These are phyloP conservation scores for Onychorhynchus coronatus DNA, from an alignment of 2,113 vertebrate species.

Conservation along the genomic window DNA sequence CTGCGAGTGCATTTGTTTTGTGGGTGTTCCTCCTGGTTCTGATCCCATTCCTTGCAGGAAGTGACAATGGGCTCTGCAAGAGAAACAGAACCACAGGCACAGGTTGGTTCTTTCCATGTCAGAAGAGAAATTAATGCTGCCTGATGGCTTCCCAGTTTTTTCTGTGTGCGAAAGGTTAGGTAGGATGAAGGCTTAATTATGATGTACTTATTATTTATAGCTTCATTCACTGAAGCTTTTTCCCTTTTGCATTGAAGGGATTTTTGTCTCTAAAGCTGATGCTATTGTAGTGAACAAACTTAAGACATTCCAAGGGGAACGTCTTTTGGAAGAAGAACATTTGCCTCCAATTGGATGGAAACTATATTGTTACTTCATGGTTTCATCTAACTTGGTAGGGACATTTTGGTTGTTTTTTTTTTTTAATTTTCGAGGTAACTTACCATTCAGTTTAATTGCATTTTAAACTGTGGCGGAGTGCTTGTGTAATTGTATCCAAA, in stretches of 20 bases:
- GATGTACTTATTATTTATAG: conserved; percentile 34
- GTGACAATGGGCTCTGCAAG: neutral
- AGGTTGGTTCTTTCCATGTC: neutral
- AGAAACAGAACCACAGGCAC: neutral
- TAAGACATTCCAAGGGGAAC: neutral
- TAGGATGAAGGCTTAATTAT: conserved; percentile 43
- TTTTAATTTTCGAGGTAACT: neutral
- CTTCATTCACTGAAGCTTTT: neutral
- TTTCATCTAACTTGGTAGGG: neutral
- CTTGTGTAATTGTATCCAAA: neutral
- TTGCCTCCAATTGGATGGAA: neutral
- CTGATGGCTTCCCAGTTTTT: conserved; percentile 13
- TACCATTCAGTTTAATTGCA: neutral
- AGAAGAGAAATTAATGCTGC: neutral
- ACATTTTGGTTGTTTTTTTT: neutral
- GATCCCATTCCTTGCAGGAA: neutral
- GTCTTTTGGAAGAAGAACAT: neutral
- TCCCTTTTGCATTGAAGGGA: neutral
- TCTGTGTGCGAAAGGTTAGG: conserved; percentile 1
- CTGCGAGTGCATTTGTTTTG: neutral
- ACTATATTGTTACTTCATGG: neutral
- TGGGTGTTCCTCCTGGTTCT: neutral
- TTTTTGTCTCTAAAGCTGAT: neutral
- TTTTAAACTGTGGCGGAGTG: neutral
- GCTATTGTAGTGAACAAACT: neutral